Evolutionary conservation across 2,888 invertebrate genomes (phyloP).

Genomic region (Drosophila longiperda): DNA sequence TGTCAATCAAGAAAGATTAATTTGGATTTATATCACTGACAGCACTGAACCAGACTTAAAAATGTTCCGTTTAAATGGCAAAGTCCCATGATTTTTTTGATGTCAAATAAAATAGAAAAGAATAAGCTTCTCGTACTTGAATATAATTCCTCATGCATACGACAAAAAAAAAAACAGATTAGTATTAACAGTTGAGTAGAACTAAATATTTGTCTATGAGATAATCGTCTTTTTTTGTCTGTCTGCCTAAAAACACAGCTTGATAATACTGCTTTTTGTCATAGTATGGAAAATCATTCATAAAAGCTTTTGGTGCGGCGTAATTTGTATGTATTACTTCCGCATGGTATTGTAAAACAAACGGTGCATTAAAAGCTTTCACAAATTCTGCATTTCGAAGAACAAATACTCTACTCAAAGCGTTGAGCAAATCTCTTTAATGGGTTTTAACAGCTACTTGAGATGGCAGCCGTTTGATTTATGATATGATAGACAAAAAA

Average conservation of each 20-base stretch:
- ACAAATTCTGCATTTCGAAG: background rate
- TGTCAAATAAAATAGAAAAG: background rate
- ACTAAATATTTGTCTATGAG: background rate
- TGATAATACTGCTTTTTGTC: background rate
- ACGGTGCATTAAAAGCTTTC: background rate
- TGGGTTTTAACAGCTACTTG: background rate
- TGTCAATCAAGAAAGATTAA: conserved; percentile 20
- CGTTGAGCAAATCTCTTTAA: background rate
- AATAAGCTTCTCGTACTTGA: background rate
- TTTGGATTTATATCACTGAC: background rate
- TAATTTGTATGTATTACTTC: background rate
- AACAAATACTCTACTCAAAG: background rate
- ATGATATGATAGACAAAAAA: background rate
- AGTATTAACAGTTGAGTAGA: background rate
- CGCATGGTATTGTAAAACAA: conserved; percentile 8
- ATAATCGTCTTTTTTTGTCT: background rate
- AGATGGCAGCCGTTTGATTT: background rate
- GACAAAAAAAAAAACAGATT: background rate
- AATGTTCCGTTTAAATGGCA: conserved; percentile 1
- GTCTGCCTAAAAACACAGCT: background rate
- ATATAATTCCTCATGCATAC: background rate
- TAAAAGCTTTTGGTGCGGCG: conserved; percentile 2
- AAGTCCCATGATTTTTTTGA: background rate
- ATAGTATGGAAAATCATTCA: conserved; percentile 9
- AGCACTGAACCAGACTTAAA: conserved; percentile 4